These are phyloP conservation scores for Tarsius wallacei DNA, from an alignment of 2,797 vertebrate species.

Conservation along the genomic window DNA sequence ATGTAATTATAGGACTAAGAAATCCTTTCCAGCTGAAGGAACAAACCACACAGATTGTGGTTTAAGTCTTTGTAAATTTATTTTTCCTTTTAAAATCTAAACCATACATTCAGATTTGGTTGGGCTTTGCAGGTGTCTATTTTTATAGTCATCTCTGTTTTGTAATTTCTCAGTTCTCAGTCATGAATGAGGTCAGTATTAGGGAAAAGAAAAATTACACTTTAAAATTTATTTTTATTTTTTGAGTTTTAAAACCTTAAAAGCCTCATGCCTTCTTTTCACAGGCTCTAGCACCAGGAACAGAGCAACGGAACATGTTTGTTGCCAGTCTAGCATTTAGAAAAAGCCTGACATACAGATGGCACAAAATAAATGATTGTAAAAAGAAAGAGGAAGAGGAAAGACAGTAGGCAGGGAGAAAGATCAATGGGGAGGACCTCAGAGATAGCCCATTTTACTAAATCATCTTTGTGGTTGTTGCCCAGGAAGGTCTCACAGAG, in stretches of 20 bases:
- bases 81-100: conserved; percentile 33
- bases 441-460: neutral
- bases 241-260: conserved; percentile 21
- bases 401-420: neutral
- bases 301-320: neutral
- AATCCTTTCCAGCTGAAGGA: conserved; percentile 68
- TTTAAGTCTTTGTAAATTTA: conserved; percentile 27
- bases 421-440: neutral
- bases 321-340: neutral
- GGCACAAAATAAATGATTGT: neutral
- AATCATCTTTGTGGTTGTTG: neutral
- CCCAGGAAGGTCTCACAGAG: neutral
- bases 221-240: conserved; percentile 45
- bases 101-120: conserved; percentile 47
- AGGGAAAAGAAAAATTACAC: neutral
- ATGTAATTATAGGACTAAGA: conserved; percentile 48
- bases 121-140: neutral
- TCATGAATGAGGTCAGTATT: neutral
- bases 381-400: neutral
- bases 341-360: neutral
- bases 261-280: neutral
- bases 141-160: conserved; percentile 53
- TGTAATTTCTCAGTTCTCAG: neutral
- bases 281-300: neutral
- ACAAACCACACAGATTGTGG: conserved; percentile 43